These are phyloP conservation scores for Harpalus rubripes DNA, from an alignment of 2,888 invertebrate genomes.

Conservation along the genomic window DNA sequence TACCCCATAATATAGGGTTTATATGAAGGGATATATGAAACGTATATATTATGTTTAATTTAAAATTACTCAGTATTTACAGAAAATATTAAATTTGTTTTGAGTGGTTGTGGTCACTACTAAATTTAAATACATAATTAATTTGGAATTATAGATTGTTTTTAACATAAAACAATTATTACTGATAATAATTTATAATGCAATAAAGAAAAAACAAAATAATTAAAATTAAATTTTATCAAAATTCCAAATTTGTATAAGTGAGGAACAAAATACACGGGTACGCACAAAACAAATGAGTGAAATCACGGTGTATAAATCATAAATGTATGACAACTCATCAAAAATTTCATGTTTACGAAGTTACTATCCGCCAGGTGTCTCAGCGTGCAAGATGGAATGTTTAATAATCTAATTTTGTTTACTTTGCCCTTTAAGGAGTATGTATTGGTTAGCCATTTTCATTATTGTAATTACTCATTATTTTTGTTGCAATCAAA, in stretches of 20 bases:
- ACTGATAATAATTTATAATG: neutral
- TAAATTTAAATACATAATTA: neutral
- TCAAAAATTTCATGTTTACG: too few relatives aligned
- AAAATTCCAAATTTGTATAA: conserved; percentile 20
- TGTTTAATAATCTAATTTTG: too few relatives aligned
- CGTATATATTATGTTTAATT: conserved; percentile 10
- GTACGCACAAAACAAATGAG: conserved; percentile 27
- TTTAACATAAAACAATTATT: neutral
- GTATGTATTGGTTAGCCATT: too few relatives aligned
- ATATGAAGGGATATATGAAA: conserved; percentile 16
- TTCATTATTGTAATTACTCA: too few relatives aligned
- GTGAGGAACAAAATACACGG: conserved; percentile 35
- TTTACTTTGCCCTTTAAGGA: too few relatives aligned
- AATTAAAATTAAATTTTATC: neutral
- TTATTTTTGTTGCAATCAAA: too few relatives aligned
- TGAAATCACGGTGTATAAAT: neutral
- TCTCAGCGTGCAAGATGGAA: too few relatives aligned
- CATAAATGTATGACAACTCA: too few relatives aligned
- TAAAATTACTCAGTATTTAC: neutral
- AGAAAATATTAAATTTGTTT: conserved; percentile 9
- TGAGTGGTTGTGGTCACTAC: neutral
- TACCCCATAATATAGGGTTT: conserved; percentile 16
- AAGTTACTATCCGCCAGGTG: too few relatives aligned
- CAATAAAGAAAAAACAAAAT: neutral
- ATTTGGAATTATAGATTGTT: conserved; percentile 19